These are phyloP conservation scores for Leptinotarsa undecemlineata DNA, from an alignment of 1,140 invertebrate species.

Conservation along the genomic window DNA sequence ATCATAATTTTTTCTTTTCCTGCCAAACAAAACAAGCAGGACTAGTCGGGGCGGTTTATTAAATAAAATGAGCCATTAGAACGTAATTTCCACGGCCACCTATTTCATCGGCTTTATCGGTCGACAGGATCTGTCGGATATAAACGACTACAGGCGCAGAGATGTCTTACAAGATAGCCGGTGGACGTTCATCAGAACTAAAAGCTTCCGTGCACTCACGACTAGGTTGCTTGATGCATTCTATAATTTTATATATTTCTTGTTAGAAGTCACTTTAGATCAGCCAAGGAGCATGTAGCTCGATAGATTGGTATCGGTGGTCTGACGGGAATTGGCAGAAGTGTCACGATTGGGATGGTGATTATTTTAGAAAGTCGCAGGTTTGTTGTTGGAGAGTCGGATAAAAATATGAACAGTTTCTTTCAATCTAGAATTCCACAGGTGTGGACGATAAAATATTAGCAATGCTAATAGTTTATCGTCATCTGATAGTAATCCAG, in stretches of 20 bases:
- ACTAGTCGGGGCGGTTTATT: background rate
- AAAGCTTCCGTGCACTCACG: constrained; percentile 23
- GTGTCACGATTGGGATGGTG: too few relatives aligned
- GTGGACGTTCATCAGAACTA: constrained; percentile 17
- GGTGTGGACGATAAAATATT: too few relatives aligned
- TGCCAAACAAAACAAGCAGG: background rate
- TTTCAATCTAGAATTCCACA: too few relatives aligned
- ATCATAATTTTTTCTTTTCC: too few relatives aligned
- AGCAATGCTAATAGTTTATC: too few relatives aligned
- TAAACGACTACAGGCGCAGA: background rate
- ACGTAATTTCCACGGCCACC: constrained; percentile 13
- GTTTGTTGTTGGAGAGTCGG: too few relatives aligned
- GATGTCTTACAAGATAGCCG: constrained; percentile 25
- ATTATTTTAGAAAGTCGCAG: too few relatives aligned
- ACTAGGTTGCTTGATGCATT: constrained; percentile 15
- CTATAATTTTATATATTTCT: constrained; percentile 21
- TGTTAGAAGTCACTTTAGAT: constrained; percentile 6
- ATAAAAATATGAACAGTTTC: too few relatives aligned
- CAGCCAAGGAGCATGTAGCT: background rate
- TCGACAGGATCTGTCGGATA: background rate
- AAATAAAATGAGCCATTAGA: background rate
- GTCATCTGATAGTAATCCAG: too few relatives aligned
- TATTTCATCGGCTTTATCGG: constrained; percentile 2
- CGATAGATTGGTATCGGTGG: background rate
- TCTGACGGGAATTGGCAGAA: background rate